Percentiles rank a stretch among this genome's conserved stretches.
phyloP scores from a whole-genome alignment of 2,113 vertebrate genomes.

The Neogobius melanostomus region DNA sequence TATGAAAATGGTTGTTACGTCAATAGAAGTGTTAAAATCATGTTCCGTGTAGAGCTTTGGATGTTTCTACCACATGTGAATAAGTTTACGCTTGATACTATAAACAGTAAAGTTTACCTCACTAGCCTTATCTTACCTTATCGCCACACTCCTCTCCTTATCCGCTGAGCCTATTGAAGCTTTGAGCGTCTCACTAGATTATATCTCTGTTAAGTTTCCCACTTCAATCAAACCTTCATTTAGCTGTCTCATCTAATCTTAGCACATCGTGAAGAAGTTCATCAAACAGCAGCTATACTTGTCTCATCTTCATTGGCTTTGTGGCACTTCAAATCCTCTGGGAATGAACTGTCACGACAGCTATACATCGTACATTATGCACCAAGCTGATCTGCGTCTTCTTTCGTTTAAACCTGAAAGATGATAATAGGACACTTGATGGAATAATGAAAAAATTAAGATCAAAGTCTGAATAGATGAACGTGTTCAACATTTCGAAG shows the following conservation, averaged over 20 bases:
- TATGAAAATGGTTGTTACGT: too few relatives aligned
- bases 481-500: neutral
- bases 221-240: neutral
- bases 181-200: conserved; percentile 1
- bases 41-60: too few relatives aligned
- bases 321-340: neutral
- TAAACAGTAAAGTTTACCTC: too few relatives aligned
- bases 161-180: conserved; percentile 5
- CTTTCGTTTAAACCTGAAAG: neutral
- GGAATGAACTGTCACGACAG: neutral
- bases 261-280: neutral
- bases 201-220: neutral
- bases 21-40: too few relatives aligned
- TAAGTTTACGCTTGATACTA: too few relatives aligned
- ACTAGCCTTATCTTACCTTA: conserved; percentile 7
- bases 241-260: neutral
- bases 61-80: too few relatives aligned
- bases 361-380: neutral
- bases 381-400: neutral
- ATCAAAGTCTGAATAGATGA: neutral
- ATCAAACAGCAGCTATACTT: neutral
- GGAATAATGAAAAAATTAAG: too few relatives aligned
- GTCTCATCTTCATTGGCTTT: neutral
- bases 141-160: neutral
- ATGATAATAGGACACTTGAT: neutral